Evolutionary conservation across 2,113 vertebrate genomes (phyloP).

Genomic region (Leucosticte australis): DNA sequence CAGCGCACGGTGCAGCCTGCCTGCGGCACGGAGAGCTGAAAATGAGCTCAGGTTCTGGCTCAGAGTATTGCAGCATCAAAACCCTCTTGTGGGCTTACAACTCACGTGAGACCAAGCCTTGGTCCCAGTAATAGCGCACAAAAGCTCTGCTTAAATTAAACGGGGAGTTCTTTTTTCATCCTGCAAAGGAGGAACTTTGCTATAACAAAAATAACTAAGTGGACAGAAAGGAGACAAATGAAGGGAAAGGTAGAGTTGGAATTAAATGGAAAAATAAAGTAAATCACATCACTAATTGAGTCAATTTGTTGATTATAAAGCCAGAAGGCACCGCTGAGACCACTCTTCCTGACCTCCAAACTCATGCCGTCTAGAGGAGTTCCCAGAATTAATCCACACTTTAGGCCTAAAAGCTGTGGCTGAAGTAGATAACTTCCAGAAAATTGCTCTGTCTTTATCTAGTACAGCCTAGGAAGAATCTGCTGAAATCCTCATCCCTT

Average conservation of each 20-base stretch:
- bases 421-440: neutral
- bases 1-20: neutral
- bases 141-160: neutral
- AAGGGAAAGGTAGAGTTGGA: neutral
- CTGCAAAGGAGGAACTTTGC: neutral
- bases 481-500: neutral
- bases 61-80: neutral
- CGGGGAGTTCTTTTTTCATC: neutral
- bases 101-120: neutral
- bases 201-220: neutral
- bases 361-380: neutral
- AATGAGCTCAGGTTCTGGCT: neutral
- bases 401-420: neutral
- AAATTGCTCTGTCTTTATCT: neutral
- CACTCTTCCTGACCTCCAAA: neutral
- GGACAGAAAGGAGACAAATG: neutral
- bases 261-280: neutral
- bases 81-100: neutral
- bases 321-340: neutral
- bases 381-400: neutral
- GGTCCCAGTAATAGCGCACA: neutral
- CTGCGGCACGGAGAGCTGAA: neutral
- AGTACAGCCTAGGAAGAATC: neutral
- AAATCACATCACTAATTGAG: neutral
- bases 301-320: constrained; percentile 17